Evolutionary conservation across 2,113 vertebrate genomes (phyloP).

Genomic region (Mesitornis unicolor): DNA sequence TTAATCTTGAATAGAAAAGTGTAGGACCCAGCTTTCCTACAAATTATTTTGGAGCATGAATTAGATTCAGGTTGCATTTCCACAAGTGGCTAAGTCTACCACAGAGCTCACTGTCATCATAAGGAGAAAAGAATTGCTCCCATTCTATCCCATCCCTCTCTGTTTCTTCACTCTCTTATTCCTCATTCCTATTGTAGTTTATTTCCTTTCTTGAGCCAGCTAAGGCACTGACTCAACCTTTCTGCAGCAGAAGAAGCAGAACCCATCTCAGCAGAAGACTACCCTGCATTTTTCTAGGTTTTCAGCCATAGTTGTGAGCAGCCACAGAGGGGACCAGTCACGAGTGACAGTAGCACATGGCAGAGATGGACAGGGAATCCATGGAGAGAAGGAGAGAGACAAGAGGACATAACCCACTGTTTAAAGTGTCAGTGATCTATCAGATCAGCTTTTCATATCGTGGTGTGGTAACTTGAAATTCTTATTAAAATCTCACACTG

Average conservation of each 20-base stretch:
- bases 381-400: neutral
- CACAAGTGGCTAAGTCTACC: neutral
- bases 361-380: neutral
- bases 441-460: neutral
- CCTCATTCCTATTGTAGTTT: neutral
- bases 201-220: neutral
- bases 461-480: neutral
- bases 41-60: neutral
- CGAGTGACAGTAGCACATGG: rapidly evolving
- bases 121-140: neutral
- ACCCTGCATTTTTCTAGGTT: neutral
- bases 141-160: neutral
- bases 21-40: neutral
- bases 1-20: neutral
- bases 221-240: neutral
- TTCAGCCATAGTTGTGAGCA: neutral
- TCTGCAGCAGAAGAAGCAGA: neutral
- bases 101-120: neutral
- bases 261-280: neutral
- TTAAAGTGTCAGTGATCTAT: neutral
- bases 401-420: neutral
- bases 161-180: neutral
- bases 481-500: neutral
- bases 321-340: neutral
- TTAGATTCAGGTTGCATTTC: neutral